Evolutionary conservation across 2,113 vertebrate genomes (phyloP).

Genomic region (Dryoscopus gambensis): DNA sequence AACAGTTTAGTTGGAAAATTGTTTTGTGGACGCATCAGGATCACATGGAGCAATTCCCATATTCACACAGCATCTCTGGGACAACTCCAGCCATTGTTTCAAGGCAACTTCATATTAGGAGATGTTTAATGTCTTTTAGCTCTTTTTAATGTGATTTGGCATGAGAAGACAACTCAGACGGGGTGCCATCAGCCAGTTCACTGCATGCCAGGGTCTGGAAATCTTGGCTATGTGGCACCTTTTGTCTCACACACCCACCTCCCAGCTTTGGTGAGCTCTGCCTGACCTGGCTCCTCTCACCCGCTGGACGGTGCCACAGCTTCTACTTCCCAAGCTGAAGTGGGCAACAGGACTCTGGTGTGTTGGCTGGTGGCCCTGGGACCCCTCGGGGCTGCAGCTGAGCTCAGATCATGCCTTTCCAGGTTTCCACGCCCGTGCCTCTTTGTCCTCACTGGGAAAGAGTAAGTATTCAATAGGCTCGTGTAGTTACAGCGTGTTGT

Average conservation of each 20-base stretch:
- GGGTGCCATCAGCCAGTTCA: not conserved
- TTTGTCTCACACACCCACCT: not conserved
- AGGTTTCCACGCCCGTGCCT: not conserved
- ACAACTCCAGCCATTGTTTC: constrained; percentile 42
- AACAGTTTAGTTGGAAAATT: not conserved
- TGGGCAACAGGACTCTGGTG: not conserved
- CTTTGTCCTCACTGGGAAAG: not conserved
- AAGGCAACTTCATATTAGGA: not conserved
- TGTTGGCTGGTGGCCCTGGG: not conserved
- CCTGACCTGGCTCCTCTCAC: not conserved
- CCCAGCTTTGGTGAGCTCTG: not conserved
- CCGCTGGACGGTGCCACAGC: not conserved
- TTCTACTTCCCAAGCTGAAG: not conserved
- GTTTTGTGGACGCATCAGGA: not conserved
- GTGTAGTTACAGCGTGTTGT: not conserved
- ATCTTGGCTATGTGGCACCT: not conserved
- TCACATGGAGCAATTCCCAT: not conserved
- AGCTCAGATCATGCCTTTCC: not conserved
- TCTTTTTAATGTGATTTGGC: not conserved
- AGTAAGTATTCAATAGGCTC: not conserved
- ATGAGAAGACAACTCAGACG: not conserved
- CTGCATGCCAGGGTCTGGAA: not conserved
- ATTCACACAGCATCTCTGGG: constrained; percentile 7
- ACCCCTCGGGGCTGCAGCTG: not conserved
- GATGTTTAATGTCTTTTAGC: not conserved